Evolutionary conservation across 2,113 vertebrate genomes (phyloP).

Genomic region (Equus przewalskii): DNA sequence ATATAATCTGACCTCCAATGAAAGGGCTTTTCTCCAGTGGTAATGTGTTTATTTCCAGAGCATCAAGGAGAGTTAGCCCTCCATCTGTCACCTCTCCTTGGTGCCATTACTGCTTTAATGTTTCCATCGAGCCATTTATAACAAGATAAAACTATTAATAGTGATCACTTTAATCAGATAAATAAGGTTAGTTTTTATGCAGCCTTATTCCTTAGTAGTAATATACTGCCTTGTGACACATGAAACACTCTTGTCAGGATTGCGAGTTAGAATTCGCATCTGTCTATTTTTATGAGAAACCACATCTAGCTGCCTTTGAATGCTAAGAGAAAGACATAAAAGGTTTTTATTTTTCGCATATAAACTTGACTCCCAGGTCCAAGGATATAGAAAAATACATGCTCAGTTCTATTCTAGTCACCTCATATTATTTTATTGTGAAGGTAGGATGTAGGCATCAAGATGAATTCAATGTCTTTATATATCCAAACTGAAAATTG

Average conservation of each 20-base stretch:
- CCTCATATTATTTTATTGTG: background rate
- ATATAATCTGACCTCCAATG: background rate
- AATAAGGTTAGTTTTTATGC: background rate
- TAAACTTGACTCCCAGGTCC: background rate
- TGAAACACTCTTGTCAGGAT: background rate
- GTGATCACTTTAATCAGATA: background rate
- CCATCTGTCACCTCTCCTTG: constrained; percentile 1
- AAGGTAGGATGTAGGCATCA: background rate
- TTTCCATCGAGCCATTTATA: background rate
- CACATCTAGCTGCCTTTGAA: constrained; percentile 7
- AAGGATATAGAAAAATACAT: background rate
- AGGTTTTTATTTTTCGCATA: background rate
- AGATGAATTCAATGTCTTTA: constrained; percentile 17
- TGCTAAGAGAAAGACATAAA: background rate
- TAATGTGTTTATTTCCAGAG: background rate
- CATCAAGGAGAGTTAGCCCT: background rate
- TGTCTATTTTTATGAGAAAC: background rate
- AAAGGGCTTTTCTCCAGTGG: background rate
- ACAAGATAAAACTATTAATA: constrained; percentile 15
- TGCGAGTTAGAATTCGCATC: background rate
- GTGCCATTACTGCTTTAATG: background rate
- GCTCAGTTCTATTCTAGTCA: background rate
- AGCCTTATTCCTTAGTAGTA: background rate
- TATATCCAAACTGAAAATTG: background rate
- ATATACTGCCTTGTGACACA: background rate